Conservation (phyloP, 2,888 invertebrate genomes). For the Lasioglossum leucozonium region DNA sequence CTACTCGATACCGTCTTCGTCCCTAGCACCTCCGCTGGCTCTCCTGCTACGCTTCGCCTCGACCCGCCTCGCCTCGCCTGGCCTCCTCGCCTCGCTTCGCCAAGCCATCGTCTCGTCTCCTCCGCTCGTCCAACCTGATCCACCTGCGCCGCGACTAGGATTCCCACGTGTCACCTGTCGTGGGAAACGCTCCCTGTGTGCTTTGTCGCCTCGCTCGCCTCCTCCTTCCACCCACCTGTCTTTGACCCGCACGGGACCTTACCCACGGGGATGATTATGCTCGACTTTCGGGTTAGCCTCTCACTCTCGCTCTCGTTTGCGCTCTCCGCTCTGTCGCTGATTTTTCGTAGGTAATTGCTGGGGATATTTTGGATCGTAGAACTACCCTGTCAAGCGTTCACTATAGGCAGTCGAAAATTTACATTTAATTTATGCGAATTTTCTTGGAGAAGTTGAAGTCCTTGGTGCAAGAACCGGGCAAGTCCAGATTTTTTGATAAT, state of each 20-base stretch:
- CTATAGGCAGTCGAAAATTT: not conserved
- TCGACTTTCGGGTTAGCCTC: not conserved
- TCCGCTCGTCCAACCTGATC: conserved; percentile 72
- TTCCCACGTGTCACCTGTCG: conserved; percentile 84
- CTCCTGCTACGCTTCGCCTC: not conserved
- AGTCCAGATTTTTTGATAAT: too few relatives aligned
- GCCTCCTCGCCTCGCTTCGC: not conserved
- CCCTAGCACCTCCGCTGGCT: conserved; percentile 21
- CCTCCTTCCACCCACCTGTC: conserved; percentile 73
- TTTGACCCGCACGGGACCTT: conserved; percentile 39
- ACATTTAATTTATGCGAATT: not conserved
- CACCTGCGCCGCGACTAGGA: conserved; percentile 80
- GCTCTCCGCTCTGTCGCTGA: not conserved
- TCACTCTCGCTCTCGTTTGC: not conserved
- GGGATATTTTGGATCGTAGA: too few relatives aligned
- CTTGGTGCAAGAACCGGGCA: too few relatives aligned
- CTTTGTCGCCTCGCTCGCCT: conserved; percentile 69
- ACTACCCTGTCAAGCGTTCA: not conserved
- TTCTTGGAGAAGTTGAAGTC: not conserved
- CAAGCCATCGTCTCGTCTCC: conserved; percentile 24
- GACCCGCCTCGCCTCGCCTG: conserved; percentile 19
- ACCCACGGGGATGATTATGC: conserved; percentile 16
- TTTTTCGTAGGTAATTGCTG: not conserved
- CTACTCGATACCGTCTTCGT: conserved; percentile 56
- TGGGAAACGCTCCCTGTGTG: conserved; percentile 77